Conservation (phyloP, 2,797 vertebrate genomes). For the Pelochelys cantorii region DNA sequence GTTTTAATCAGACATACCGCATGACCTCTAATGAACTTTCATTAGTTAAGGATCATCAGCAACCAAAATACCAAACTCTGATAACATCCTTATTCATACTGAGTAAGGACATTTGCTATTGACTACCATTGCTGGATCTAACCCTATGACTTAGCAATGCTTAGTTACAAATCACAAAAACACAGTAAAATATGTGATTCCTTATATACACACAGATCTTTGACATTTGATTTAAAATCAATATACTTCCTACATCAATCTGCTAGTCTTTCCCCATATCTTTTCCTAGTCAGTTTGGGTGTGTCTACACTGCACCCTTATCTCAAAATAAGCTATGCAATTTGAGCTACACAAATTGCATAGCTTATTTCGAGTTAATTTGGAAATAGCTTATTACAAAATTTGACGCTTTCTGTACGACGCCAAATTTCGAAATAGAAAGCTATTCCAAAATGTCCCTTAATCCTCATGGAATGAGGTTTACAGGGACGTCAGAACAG, state of each 20-base stretch:
- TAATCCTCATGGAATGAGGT: too few species aligned
- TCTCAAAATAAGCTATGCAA: too few species aligned
- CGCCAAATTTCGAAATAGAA: too few species aligned
- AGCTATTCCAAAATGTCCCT: too few species aligned
- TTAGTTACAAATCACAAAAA: slow-evolving; percentile 22
- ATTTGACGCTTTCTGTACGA: too few species aligned
- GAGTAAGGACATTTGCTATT: background rate
- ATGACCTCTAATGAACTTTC: background rate
- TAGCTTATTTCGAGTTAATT: too few species aligned
- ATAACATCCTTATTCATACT: background rate
- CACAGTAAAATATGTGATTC: slow-evolving; percentile 18
- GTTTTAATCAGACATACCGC: background rate
- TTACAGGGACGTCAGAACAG: too few species aligned
- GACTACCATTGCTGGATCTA: background rate
- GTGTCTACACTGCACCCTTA: too few species aligned
- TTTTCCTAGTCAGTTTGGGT: slow-evolving; percentile 17
- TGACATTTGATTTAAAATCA: slow-evolving; percentile 47
- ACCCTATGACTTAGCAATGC: background rate
- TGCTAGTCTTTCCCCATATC: slow-evolving; percentile 46
- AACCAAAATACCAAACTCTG: background rate
- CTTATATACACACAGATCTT: slow-evolving; percentile 34
- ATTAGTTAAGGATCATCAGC: background rate
- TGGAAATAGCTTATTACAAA: too few species aligned
- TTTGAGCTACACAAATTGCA: too few species aligned
- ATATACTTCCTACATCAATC: slow-evolving; percentile 44